These are phyloP conservation scores for Patiria miniata DNA, from an alignment of 35 echinoderm and acorn worm genomes.

Conservation along the genomic window DNA sequence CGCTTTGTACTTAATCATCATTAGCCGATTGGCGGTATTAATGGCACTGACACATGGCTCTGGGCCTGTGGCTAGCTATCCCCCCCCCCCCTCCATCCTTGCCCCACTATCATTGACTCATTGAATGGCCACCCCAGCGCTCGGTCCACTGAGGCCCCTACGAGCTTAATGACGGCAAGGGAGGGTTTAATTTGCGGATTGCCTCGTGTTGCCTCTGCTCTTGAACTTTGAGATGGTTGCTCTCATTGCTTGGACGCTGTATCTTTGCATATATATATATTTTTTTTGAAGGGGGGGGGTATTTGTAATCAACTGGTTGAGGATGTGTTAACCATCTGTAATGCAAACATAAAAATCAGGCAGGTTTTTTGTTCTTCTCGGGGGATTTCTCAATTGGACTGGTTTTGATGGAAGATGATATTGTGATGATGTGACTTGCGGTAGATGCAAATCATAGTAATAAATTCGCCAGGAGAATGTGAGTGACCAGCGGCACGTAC, in stretches of 20 bases:
- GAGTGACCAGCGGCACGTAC: no score
- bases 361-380: no score
- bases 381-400: no score
- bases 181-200: conserved; percentile 23
- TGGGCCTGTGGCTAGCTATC: background rate
- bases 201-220: background rate
- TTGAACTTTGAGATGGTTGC: background rate
- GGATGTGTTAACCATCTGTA: conserved; percentile 11
- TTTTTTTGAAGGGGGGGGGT: background rate
- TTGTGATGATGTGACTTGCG: no score
- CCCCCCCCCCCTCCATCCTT: conserved; percentile 1
- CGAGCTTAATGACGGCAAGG: background rate
- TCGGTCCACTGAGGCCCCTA: background rate
- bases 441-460: no score
- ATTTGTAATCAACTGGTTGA: background rate
- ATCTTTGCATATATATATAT: background rate
- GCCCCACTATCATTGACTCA: no score
- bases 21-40: conserved; percentile 13
- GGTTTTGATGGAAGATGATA: no score
- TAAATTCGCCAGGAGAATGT: no score
- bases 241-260: no score
- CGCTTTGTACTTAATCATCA: conserved; percentile 29
- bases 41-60: background rate
- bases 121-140: no score
- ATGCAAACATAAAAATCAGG: no score